Evolutionary conservation across 2,797 vertebrate species (phyloP), one percentile per base, ranked within the genome.

Genomic region (Potorous gilbertii): DNA sequence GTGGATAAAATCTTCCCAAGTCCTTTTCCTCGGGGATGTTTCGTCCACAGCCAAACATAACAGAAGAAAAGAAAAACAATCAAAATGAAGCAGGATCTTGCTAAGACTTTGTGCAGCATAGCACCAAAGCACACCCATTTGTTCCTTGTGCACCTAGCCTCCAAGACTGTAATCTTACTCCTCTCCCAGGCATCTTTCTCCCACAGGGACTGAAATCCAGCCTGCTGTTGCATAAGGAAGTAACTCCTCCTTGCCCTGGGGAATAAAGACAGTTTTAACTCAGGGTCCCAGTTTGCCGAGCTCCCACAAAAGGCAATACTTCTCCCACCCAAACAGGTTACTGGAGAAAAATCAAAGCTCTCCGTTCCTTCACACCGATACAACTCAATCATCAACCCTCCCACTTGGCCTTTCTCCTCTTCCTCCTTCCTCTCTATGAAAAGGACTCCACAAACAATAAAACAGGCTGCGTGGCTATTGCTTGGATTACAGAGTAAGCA

Each of bases 401-500:
- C 95, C 62, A 92, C 95, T 96, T 95, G 97, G 87, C 95, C 96
- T 40, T n/a, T 46, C 66, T 81, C 40, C 74, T 81, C 11, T 46
- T 81, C 40, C 74, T 59, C 93, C 50, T 95, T 50, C 93, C 96
- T 12, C 54, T 54, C 12, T 14, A 94, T 24, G 96, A 97, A 96
- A 96, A 98, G 96, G 97, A 96, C 98, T 98, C 97, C 97, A 90
- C 96, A 96, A 98, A 99, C 98, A 99, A 99, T 98, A 98, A 98
- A 97, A 95, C 97, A 81, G 98, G 95, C 98, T 98, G 98, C 95
- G 97, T 98, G 98, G 98, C 98, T 97, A 97, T 96, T 94, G 98
- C 98, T 98, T 98, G 98, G 98, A 98, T 99, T 99, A 99, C 99
- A 97, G 97, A 97, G 98, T 91, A 90, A 95, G 98, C 98, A 96